Evolutionary conservation across 2,113 vertebrate species (phyloP).

Genomic region (Datnioides undecimradiatus): DNA sequence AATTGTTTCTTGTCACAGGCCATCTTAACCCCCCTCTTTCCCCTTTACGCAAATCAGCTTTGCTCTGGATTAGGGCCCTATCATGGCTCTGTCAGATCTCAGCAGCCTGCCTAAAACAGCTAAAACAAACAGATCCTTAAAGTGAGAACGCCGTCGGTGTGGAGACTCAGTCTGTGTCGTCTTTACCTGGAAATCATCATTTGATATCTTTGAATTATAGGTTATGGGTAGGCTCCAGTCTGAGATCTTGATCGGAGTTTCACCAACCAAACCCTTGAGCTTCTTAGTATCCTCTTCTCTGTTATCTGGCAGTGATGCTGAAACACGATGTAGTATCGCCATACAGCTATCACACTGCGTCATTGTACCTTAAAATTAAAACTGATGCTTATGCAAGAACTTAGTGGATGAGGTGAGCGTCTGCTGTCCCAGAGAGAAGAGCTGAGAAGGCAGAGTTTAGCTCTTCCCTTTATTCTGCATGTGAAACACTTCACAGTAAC

Average conservation of each 20-base stretch:
- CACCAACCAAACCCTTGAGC: conserved; percentile 13
- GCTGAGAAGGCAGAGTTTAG: too few species aligned
- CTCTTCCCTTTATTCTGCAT: too few species aligned
- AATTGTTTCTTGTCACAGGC: conserved; percentile 81
- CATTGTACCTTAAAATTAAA: neutral
- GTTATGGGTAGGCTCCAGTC: neutral
- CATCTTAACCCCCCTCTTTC: conserved; percentile 64
- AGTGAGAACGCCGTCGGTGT: conserved; percentile 53
- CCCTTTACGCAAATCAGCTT: conserved; percentile 80
- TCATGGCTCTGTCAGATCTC: conserved; percentile 76
- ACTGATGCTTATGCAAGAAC: neutral
- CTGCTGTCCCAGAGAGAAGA: too few species aligned
- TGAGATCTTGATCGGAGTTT: neutral
- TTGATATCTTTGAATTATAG: conserved; percentile 18
- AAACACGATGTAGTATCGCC: neutral
- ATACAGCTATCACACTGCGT: neutral
- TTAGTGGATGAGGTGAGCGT: too few species aligned
- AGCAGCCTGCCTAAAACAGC: conserved; percentile 64
- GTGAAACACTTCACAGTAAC: neutral
- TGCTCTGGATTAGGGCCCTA: conserved; percentile 80
- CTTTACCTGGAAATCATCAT: conserved; percentile 43
- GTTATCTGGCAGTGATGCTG: conserved; percentile 17
- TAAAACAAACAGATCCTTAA: conserved; percentile 75
- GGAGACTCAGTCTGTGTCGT: neutral
- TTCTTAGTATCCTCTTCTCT: neutral